A percentile compares a stretch with the other conserved stretches of the same genome.
Conservation (phyloP, 2,888 invertebrate genomes). For the Rhynchonema sp. region DNA sequence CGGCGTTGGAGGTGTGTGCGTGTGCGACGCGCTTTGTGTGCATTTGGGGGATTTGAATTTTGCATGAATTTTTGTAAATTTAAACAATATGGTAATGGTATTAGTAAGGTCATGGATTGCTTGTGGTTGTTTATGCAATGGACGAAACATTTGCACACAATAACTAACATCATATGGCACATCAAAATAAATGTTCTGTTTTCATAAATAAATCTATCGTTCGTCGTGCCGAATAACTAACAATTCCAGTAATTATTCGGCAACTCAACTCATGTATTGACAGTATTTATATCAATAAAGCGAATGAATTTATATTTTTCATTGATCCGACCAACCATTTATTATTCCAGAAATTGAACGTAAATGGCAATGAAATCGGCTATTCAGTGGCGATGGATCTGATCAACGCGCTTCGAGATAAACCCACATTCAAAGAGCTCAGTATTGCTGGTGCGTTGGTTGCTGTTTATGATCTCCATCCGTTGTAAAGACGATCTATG, state of each 20-base stretch:
- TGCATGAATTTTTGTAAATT: too few relatives aligned
- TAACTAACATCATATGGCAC: too few relatives aligned
- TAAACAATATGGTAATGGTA: too few relatives aligned
- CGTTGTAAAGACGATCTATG: too few relatives aligned
- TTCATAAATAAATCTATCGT: too few relatives aligned
- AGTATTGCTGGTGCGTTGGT: neutral
- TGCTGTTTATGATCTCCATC: too few relatives aligned
- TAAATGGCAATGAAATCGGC: slow-evolving; percentile 1
- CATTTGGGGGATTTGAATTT: too few relatives aligned
- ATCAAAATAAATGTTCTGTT: neutral
- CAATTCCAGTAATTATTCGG: neutral
- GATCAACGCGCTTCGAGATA: neutral
- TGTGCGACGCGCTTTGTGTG: neutral
- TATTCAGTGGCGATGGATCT: neutral
- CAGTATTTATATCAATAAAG: neutral
- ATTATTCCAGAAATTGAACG: neutral
- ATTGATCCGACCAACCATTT: neutral
- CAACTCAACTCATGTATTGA: neutral
- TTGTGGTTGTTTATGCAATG: too few relatives aligned
- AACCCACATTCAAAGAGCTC: neutral
- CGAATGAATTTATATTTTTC: neutral
- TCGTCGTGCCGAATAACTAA: too few relatives aligned
- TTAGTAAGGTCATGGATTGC: too few relatives aligned
- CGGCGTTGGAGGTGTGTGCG: neutral
- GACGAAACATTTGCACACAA: too few relatives aligned